Conservation (phyloP, 2,797 vertebrate genomes). For the Potorous gilbertii region DNA sequence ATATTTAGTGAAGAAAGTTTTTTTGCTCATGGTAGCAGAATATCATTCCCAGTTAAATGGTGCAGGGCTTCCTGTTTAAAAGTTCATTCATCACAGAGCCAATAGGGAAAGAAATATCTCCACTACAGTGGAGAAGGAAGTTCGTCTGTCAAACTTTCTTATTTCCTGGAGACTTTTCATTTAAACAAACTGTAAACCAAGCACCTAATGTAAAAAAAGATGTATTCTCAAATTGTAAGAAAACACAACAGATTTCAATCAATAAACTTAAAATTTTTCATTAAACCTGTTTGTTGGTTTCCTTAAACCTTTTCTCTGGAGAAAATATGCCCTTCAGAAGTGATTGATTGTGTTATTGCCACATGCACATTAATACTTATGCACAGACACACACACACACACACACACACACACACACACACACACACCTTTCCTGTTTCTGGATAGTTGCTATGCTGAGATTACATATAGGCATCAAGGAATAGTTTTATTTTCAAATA, state of each 20-base stretch:
- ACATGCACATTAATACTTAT: background rate
- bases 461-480: slow-evolving; percentile 33
- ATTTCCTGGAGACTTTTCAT: slow-evolving; percentile 42
- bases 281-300: slow-evolving; percentile 66
- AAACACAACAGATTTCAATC: slow-evolving; percentile 70
- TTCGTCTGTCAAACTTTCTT: background rate
- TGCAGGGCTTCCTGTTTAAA: slow-evolving; percentile 14
- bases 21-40: background rate
- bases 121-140: background rate
- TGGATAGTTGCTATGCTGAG: slow-evolving; percentile 37
- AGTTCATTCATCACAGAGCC: slow-evolving; percentile 36
- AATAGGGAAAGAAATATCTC: background rate
- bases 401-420: background rate
- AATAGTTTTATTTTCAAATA: slow-evolving; percentile 47
- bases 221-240: slow-evolving; percentile 59
- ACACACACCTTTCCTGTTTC: background rate
- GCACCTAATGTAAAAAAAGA: slow-evolving; percentile 60
- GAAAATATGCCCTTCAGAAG: slow-evolving; percentile 64
- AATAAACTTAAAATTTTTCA: slow-evolving; percentile 71
- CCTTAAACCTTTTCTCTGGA: slow-evolving; percentile 70
- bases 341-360: slow-evolving; percentile 57
- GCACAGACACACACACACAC: background rate
- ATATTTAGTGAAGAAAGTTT: background rate
- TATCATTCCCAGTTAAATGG: background rate
- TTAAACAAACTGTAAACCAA: slow-evolving; percentile 49